Base-by-base conservation (phyloP, 2,113 vertebrate genomes). In the Proterorhinus semilunaris region DNA sequence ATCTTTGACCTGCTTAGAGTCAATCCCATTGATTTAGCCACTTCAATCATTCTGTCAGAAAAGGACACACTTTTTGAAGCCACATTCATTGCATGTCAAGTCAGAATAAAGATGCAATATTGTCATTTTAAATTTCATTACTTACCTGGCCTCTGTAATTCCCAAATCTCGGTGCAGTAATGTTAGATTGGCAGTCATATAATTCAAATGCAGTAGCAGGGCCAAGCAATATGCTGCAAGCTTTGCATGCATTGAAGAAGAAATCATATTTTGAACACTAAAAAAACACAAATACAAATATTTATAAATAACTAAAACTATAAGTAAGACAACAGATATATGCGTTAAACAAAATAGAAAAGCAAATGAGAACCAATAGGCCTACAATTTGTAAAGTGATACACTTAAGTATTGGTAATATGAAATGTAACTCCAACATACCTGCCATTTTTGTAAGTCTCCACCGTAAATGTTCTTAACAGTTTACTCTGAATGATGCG, bases 1-100 rank as follows among this genome's bases (percentile, higher is more conserved):
- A 12, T 69, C 11, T 86, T 79, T 51, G 76, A 82, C 83, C 91
- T 95, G 8, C 62, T 86, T 49, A 99, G 66, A 70, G 88, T 94
- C 87, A 98, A 85, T 21, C 96, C 87, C 96, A 99, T 94, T 43
- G 94, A 94, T 83, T 87, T 99, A 0, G 97, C 96, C 0, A 98
- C 84, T 80, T 98, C 96, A 58, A 93, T 72, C 54, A 94, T 91
- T 84, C 93, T 94, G 55, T 21, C 66, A 46, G 16, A 62, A 66
- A 61, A 45, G 46, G 0, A 54, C 21, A 17, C 5, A 21, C 6
- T 49, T 42, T 7, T 17, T 8, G 61, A 7, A 16, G 13, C 21
- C 21, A 21, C 51, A 53, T 10, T 6, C 9, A 43, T 7, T n/a
- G 9, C 65, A n/a, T n/a, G n/a, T 0, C 4, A 17, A 43, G 17